phyloP scores from a whole-genome alignment of 2,888 invertebrate species.

The Eupithecia abbreviata region DNA sequence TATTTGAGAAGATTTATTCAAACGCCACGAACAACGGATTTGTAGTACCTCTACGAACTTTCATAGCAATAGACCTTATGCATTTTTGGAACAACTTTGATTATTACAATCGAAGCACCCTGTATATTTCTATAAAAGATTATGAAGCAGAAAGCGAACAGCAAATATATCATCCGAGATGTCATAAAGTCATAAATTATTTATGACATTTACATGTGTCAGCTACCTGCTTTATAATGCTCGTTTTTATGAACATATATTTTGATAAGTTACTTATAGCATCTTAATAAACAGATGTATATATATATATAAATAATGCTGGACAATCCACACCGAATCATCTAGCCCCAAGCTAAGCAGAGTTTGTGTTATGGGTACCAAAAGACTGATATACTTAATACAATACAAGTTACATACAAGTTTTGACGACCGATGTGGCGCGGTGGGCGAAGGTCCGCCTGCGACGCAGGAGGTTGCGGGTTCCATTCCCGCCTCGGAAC shows the following conservation, averaged over 20 bases:
- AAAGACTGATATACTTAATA: too few species aligned
- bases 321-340: too few species aligned
- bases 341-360: too few species aligned
- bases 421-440: too few species aligned
- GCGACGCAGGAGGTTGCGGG: too few species aligned
- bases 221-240: slow-evolving; percentile 13
- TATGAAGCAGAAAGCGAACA: slow-evolving; percentile 57
- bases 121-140: slow-evolving; percentile 54
- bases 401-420: too few species aligned
- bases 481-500: too few species aligned
- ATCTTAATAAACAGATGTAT: not conserved
- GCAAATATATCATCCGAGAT: slow-evolving; percentile 67
- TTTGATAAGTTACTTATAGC: slow-evolving; percentile 14
- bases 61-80: not conserved
- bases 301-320: too few species aligned
- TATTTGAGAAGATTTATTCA: not conserved
- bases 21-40: not conserved
- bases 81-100: not conserved
- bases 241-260: slow-evolving; percentile 13
- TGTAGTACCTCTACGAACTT: slow-evolving; percentile 13
- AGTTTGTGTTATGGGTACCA: too few species aligned
- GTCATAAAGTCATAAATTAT: slow-evolving; percentile 73
- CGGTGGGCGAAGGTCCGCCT: too few species aligned
- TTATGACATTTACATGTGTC: slow-evolving; percentile 47
- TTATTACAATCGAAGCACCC: slow-evolving; percentile 10